Base-by-base conservation (phyloP, 92 coral and sea anemone genomes). In the Umimayanthus kanabou region DNA sequence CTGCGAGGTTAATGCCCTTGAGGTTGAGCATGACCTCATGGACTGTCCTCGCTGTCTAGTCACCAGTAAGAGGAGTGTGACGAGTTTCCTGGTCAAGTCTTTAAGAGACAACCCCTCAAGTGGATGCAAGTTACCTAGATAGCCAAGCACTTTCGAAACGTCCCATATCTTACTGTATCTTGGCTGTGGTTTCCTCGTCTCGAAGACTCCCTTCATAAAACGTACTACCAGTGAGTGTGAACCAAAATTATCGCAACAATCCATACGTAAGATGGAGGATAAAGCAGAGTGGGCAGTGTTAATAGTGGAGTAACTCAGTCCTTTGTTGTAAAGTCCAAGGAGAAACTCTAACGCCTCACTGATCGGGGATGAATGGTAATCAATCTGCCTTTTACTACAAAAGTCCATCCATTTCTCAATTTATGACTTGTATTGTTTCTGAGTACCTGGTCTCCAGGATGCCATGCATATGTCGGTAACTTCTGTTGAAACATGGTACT, bases 161-260 rank as follows among this genome's bases (percentile, higher is more conserved):
- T 91, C 93, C 95, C 89, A 91, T 23, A 88, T 93, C 22, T 47
- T 28, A 1, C 55, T 85, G 80, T 93, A 85, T 11, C 83, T 80
- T 65, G 95, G 95, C 10, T 74, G 53, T 29, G 92, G 89, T 72
- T 80, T 88, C 22, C 86, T 73, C 40, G 30, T 37, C 76, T 91
- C 88, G 20, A 78, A 93, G 2, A 91, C 80, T 9, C 90, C 89
- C 29, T 93, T 93, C 82, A 88, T 78, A 76, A 91, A 90, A 25
- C 92, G 75, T 61, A 78, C 66, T 5, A 85, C 90, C 64, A 90
- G 58, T 10, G 92, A 85, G 58, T 88, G 84, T 1, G 77, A 28
- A 39, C 94, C 91, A 84, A 88, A 88, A 57, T 39, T 71, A 8
- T n/a, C 65, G 30, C 67, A 49, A 15, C 42, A 57, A 18, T 55